phyloP scores from a whole-genome alignment of 2,797 vertebrate species.

The Chiropotes sagulatus region DNA sequence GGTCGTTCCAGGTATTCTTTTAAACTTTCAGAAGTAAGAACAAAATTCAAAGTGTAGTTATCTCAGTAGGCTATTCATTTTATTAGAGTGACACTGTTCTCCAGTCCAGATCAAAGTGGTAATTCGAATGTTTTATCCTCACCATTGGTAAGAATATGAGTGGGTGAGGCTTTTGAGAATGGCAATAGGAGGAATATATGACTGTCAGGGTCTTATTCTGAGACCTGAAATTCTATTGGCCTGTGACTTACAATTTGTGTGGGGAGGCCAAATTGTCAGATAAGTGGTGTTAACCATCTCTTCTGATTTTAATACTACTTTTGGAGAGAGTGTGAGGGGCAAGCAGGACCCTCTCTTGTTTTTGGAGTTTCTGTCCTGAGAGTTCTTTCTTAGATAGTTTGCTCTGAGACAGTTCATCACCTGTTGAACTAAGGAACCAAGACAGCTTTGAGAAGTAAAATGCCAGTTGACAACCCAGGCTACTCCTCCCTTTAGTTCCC shows the following conservation, averaged over 20 bases:
- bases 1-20: conserved; percentile 72
- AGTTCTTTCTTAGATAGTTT: neutral
- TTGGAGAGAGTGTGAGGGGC: neutral
- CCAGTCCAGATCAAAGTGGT: neutral
- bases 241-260: neutral
- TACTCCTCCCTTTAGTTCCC: neutral
- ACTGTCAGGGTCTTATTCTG: conserved; percentile 2
- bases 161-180: conserved; percentile 10
- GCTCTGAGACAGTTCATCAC: neutral
- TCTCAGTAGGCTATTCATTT: neutral
- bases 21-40: conserved; percentile 50
- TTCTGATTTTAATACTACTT: conserved; percentile 7
- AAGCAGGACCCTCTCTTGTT: neutral
- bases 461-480: neutral
- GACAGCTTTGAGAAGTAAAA: neutral
- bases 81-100: neutral
- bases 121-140: neutral
- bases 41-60: neutral
- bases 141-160: neutral
- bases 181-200: neutral
- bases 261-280: neutral
- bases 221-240: neutral
- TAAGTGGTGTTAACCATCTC: neutral
- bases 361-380: neutral
- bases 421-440: conserved; percentile 11